Evolutionary conservation across 2,113 vertebrate genomes (phyloP), one percentile per base, ranked within the genome.

Genomic region (Gorilla gorilla): DNA sequence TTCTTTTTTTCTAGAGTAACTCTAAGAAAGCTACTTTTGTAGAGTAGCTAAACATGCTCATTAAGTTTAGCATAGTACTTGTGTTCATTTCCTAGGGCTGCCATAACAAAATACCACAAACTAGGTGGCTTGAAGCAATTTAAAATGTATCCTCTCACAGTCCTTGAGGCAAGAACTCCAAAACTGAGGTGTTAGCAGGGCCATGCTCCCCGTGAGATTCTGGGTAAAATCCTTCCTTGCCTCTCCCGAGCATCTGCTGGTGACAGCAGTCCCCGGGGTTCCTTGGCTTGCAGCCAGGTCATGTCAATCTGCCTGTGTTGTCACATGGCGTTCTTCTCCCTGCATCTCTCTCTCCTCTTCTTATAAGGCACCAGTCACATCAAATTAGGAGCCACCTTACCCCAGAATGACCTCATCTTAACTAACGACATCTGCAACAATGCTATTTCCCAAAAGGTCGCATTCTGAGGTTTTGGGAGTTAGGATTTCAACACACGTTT

Each of bases 1-100:
- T 94, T 38, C 73, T 66, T 93, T 97, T 97, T 94, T 87, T 82
- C 89, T 55, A 78, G 72, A 94, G 83, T 88, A 38, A 87, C 95
- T 94, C 83, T 93, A 95, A 66, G 73, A 98, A 61, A 61, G 25
- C 59, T 61, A 61, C 59, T 61, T 94, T 87, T 83, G 88, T 59
- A 81, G 72, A 95, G 85, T 89, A n/a, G 86, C 95, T 94, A 96
- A 78, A 89, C 23, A 50, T 64, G 81, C 59, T 48, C 93, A 89
- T 87, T 72, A 59, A 94, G 70, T 72, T 96, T 45, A 97, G 94
- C 14, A 61, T 1, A 97, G 93, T 90, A 93, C 95, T 94, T n/a
- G 10, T 38, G 85, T 93, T 45, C 88, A 93, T 64, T 80, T 90
- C 55, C 25, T 40, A 55, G 25, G 61, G 35, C 32, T 78, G 11